Base-by-base conservation (phyloP, 1,140 invertebrate genomes). In the Penaeus indicus region DNA sequence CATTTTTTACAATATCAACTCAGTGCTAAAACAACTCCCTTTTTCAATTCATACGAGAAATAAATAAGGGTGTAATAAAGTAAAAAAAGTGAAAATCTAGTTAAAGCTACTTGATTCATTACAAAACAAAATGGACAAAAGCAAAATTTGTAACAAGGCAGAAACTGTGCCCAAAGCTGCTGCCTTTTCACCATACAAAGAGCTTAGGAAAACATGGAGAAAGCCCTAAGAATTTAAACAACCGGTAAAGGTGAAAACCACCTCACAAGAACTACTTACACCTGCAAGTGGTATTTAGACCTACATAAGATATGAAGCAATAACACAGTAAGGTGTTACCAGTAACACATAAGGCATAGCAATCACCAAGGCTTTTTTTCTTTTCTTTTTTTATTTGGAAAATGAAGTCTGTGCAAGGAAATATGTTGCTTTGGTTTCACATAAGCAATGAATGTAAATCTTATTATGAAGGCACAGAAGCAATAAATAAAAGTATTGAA, bases 391-490 rank as follows among this genome's bases (percentile, higher is more conserved):
- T 38, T 32, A 32, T 19, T 32, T 38, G 42, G 27, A 69, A 84
- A 84, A 60, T 83, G 72, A 38, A 64, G 83, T 54, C 81, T 77
- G 47, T 83, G 62, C 64, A 82, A 67, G 22, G 67, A 78, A 62
- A 84, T 42, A 78, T 54, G 47, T 84, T 83, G 38, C 87, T 88
- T 88, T 88, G 87, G 87, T 88, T 77, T 88, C 80, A 84, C 13
- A 88, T 25, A 84, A 79, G 82, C 81, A 84, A 88, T 84, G 32
- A 47, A 83, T 63, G 63, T 84, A 54, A 54, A 47, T 88, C 27
- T 84, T 64, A 61, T 64, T 77, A 77, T 87, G 81, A 88, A 88
- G 87, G 87, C 87, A 88, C 87, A 88, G 87, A 88, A 88, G 87
- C 87, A 88, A 88, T 88, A 77, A 27, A 88, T 77, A 79, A 84